Evolutionary conservation across 2,888 invertebrate genomes (phyloP), one percentile per base, ranked within the genome.

Genomic region (Rhagium mordax): DNA sequence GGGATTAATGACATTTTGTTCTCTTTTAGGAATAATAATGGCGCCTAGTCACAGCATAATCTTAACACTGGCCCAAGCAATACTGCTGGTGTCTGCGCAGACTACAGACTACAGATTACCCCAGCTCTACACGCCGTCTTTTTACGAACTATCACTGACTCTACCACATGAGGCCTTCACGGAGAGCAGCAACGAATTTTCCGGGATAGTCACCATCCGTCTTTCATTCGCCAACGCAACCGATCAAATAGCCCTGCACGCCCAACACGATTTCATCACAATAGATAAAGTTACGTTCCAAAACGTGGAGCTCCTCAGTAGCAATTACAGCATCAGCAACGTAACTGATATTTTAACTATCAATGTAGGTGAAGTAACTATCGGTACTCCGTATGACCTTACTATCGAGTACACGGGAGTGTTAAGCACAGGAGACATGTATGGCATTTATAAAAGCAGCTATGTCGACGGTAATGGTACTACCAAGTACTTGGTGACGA

Each of bases 401-500:
- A n/a, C 18, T 8, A 66, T 75, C 21, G 47, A 47, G 1, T 75
- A 66, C 47, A 41, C 60, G 2, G 72, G 72, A 20, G 53, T 41
- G 3, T 57, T 79, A 8, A 78, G 77, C 15, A 86, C 88, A 59
- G 85, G 88, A 47, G 82, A 87, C 13, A 82, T 88, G 74, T 80
- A 81, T 27, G 91, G 91, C 53, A 89, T 90, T 77, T 91, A 90
- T 79, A 85, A 87, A 72, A 89, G 88, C 53, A 77, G 74, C 29
- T 81, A 82, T 29, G 20, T 41, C 8, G 75, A 78, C 27, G 65
- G 7, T 1, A 24, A 55, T 33, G 75, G 69, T 53, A 48, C 41
- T 4, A 74, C 29, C 1, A 92, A 92, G 69, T 90, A 89, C 78
- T 84, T 94, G n/a, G 91, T 92, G 2, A 90, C 92, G 0, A 93